Percentiles rank a stretch among this genome's conserved stretches.
phyloP scores from a whole-genome alignment of 2,888 invertebrate genomes.

The Pimpla rufipes region DNA sequence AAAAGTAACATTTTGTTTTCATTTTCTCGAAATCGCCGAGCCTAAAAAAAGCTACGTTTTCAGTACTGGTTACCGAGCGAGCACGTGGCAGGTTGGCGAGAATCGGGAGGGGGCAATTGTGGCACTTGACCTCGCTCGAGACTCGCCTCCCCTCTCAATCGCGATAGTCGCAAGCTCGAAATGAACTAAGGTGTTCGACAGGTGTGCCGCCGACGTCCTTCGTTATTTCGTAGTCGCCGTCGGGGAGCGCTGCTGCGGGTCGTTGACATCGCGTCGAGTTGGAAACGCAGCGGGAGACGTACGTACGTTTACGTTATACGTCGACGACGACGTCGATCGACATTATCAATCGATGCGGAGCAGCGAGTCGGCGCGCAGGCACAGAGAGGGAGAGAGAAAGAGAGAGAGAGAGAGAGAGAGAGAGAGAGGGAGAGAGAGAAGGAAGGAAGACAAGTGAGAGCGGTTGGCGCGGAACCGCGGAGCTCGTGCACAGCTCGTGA shows the following conservation, averaged over 20 bases:
- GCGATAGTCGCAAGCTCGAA: neutral
- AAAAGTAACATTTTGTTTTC: too few relatives aligned
- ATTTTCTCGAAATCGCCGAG: neutral
- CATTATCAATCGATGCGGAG: slow-evolving; percentile 36
- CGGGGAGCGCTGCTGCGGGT: slow-evolving; percentile 7
- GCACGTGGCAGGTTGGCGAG: too few relatives aligned
- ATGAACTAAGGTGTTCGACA: slow-evolving; percentile 18
- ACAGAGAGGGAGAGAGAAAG: slow-evolving; percentile 7
- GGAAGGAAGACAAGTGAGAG: neutral
- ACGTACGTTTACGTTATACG: neutral
- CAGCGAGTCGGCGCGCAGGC: too few relatives aligned
- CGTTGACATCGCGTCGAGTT: slow-evolving; percentile 34
- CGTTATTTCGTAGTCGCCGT: slow-evolving; percentile 31
- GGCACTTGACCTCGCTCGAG: too few relatives aligned
- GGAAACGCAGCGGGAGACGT: slow-evolving; percentile 27
- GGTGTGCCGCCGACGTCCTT: slow-evolving; percentile 18
- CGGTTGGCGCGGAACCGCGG: neutral
- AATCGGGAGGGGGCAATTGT: too few relatives aligned
- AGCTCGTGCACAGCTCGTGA: slow-evolving; percentile 11
- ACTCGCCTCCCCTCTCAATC: neutral
- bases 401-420: neutral
- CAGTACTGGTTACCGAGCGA: too few relatives aligned
- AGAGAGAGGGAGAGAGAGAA: neutral
- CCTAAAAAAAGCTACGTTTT: too few relatives aligned
- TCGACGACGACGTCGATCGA: slow-evolving; percentile 14